A percentile compares a stretch with the other conserved stretches of the same genome.
Evolutionary conservation across 2,888 invertebrate genomes (phyloP).

Genomic region (Argyresthia goedartella): DNA sequence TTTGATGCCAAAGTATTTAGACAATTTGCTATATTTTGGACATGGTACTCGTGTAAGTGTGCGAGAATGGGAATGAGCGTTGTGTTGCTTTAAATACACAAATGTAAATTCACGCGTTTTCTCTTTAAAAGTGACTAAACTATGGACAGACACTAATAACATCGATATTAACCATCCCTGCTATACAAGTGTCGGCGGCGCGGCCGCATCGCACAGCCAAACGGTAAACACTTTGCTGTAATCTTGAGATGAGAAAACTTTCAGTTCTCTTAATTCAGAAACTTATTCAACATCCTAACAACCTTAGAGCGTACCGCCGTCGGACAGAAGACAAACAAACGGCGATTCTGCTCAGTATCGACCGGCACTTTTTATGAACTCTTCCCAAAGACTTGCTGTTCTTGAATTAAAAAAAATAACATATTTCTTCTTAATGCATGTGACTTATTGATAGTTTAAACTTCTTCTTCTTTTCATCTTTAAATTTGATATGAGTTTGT

Average conservation of each 20-base stretch:
- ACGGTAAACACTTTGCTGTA: constrained; percentile 73
- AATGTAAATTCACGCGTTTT: background rate
- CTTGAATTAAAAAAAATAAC: no score
- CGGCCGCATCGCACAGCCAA: constrained; percentile 64
- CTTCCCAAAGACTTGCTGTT: background rate
- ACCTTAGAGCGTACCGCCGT: constrained; percentile 64
- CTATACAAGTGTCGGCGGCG: constrained; percentile 28
- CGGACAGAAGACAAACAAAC: constrained; percentile 65
- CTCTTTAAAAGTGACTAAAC: background rate
- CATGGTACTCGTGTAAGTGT: no score
- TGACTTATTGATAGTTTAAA: no score
- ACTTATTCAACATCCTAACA: constrained; percentile 72
- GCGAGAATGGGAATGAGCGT: no score
- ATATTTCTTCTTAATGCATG: no score
- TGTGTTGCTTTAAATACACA: background rate
- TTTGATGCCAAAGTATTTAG: no score
- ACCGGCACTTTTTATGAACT: background rate
- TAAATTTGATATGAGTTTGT: no score
- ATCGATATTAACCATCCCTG: constrained; percentile 1
- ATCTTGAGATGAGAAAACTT: constrained; percentile 73
- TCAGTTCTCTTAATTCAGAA: constrained; percentile 73
- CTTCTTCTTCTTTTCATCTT: no score
- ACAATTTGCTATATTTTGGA: no score
- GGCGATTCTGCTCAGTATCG: constrained; percentile 4
- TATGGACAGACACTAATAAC: background rate